Percentiles rank a stretch among this genome's conserved stretches.
These are phyloP conservation scores for Eudemis profundana DNA, from an alignment of 2,888 invertebrate species.

Conservation along the genomic window DNA sequence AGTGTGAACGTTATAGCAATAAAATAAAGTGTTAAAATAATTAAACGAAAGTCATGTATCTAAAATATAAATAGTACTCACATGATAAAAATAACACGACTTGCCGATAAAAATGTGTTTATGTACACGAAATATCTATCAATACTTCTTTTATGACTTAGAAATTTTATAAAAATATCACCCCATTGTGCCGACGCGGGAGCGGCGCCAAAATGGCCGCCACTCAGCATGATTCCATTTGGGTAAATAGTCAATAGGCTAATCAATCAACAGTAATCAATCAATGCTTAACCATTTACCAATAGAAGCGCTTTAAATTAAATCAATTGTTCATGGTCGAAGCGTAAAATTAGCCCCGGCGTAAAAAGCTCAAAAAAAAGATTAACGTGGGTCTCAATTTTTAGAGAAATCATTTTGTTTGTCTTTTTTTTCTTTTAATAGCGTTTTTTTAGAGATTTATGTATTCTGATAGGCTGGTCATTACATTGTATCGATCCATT, in stretches of 20 bases:
- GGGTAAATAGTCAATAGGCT: constrained; percentile 33
- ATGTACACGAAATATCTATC: not conserved
- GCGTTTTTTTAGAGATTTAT: too few species aligned
- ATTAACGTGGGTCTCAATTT: not conserved
- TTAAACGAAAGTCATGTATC: too few species aligned
- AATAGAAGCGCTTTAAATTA: constrained; percentile 12
- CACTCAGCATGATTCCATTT: constrained; percentile 31
- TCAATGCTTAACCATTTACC: constrained; percentile 24
- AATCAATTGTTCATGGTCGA: constrained; percentile 36
- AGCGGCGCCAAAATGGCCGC: constrained; percentile 12
- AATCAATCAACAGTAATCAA: constrained; percentile 37
- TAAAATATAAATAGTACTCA: too few species aligned
- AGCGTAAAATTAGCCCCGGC: constrained; percentile 34
- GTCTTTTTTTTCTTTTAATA: too few species aligned
- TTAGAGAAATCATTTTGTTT: too few species aligned
- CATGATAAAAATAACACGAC: too few species aligned
- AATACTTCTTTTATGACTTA: not conserved
- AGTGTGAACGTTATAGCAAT: too few species aligned
- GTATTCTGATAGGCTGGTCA: too few species aligned
- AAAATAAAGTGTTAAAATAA: too few species aligned
- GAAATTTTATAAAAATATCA: not conserved
- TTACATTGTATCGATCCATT: too few species aligned
- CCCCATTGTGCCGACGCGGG: not conserved
- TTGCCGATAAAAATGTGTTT: not conserved
- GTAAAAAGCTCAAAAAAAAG: constrained; percentile 17